These are phyloP conservation scores for Pterocles orientalis DNA, from an alignment of 2,113 vertebrate genomes.

Conservation along the genomic window DNA sequence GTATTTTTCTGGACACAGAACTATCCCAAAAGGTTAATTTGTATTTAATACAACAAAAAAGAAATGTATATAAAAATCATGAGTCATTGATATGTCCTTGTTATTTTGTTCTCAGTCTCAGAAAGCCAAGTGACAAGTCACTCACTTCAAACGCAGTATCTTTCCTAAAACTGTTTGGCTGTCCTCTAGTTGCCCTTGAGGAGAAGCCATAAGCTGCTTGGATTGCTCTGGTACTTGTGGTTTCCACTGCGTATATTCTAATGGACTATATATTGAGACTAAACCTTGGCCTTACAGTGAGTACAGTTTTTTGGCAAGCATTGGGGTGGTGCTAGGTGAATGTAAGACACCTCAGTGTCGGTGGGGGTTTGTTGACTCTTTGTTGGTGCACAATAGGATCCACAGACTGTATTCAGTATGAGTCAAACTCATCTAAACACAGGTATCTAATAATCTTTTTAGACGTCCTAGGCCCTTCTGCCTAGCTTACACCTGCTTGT, in stretches of 20 bases:
- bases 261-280: neutral
- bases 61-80: neutral
- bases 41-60: neutral
- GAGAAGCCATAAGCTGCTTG: neutral
- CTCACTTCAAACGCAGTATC: neutral
- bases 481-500: neutral
- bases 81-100: neutral
- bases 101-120: neutral
- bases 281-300: neutral
- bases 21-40: neutral
- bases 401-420: neutral
- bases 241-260: neutral
- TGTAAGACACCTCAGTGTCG: neutral
- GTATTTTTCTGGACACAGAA: neutral
- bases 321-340: neutral
- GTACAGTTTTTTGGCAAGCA: neutral
- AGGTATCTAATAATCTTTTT: neutral
- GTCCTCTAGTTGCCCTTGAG: neutral
- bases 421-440: neutral
- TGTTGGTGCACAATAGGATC: neutral
- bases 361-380: neutral
- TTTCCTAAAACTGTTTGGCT: neutral
- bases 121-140: neutral
- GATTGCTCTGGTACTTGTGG: neutral
- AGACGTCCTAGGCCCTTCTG: neutral